Base-by-base conservation (phyloP, 2,888 invertebrate genomes). In the Fissipunctia ypsillon region DNA sequence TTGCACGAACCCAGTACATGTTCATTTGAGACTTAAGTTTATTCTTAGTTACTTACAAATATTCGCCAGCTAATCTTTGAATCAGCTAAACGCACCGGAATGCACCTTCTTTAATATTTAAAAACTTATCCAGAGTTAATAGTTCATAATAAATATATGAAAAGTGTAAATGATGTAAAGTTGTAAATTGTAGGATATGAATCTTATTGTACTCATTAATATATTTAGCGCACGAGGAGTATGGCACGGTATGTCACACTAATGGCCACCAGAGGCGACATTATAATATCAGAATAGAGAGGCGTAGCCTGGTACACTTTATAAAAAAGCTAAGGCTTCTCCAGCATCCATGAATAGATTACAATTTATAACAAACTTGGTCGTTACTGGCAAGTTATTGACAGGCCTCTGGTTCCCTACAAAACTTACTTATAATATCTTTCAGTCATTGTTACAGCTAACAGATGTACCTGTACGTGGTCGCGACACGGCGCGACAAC, bases 401-500 rank as follows among this genome's bases (percentile, higher is more conserved):
- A 25, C 64, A 52, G 57, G 78, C 79, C 83, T 56, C 82, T 68
- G 79, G 79, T 64, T 65, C 56, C 63, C 60, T 73, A 67, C 67
- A 19, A 45, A 41, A 60, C 69, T 73, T 68, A 73, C 67, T 65
- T 56, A 83, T 61, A 80, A 71, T 79, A 83, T 83, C 56, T 71
- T 74, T 81, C 81, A 81, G 81, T 81, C 81, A 59, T 84, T 64
- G 60, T 69, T 64, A 83, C 57, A 69, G 60, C 67, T 75, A 83
- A 72, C 59, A 61, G 68, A 59, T 31, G 78, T 73, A 63, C 78
- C 82, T 76, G 82, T 66, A 69, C 72, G 52, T 63, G 52, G 28
- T 43, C 76, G 57, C 73, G 76, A 50, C 67, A 22, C 22, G 22
- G 41, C 76, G 73, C 73, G 69, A n/a, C n/a, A n/a, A n/a, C n/a